Evolutionary conservation across 2,797 vertebrate species (phyloP).

Genomic region (Octomys mimax): DNA sequence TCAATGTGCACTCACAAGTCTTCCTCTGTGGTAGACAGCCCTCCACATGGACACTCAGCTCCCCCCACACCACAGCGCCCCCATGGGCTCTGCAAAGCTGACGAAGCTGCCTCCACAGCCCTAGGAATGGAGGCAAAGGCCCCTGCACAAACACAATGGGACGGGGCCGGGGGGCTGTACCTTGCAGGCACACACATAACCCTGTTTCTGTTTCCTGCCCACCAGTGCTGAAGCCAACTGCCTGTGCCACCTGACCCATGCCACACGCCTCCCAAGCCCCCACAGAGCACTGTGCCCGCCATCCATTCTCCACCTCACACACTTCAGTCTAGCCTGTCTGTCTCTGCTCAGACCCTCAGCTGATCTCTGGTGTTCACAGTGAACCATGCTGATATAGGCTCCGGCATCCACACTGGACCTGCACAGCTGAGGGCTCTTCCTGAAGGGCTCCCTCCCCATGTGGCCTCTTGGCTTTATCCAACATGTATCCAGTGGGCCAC

Average conservation of each 20-base stretch:
- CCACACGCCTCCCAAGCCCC: not conserved
- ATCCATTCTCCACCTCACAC: not conserved
- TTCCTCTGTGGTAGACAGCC: not conserved
- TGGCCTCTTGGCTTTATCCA: not conserved
- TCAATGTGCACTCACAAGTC: not conserved
- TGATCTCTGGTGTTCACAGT: not conserved
- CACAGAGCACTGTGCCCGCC: not conserved
- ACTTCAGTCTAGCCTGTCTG: not conserved
- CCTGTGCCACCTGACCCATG: rapidly evolving
- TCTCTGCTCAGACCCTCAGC: not conserved
- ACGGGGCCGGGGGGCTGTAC: not conserved
- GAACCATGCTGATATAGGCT: not conserved
- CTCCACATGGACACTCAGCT: slow-evolving; percentile 22
- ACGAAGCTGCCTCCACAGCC: not conserved
- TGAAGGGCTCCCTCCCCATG: not conserved
- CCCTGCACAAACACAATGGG: not conserved
- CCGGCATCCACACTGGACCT: not conserved
- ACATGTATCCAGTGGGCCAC: rapidly evolving
- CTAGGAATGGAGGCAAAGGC: not conserved
- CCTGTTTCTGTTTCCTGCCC: not conserved
- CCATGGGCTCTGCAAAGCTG: not conserved
- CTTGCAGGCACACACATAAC: not conserved
- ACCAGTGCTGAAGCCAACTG: not conserved
- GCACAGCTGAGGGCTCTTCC: rapidly evolving
- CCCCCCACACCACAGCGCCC: not conserved